Base-by-base conservation (phyloP, 2,797 vertebrate genomes). In the Eulemur coronatus region DNA sequence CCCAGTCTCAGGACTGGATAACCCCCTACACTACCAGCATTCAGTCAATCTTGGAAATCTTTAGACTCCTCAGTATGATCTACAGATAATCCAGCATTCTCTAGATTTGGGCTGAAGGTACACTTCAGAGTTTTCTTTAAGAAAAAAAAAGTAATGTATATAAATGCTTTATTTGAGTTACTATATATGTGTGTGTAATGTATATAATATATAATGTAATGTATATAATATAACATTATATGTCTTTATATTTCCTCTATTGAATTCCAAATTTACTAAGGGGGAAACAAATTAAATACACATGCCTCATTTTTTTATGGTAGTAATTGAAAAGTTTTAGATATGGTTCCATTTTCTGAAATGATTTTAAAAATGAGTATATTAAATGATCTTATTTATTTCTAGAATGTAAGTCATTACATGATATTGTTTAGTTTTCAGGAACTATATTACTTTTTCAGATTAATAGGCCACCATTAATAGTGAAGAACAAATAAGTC, bases 311-410 rank as follows among this genome's bases (percentile, higher is more conserved):
- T 52, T 85, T 59, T 91, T 88, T 80, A 88, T 84, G 57, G 33
- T 41, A 30, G n/a, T 65, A 55, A 91, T 78, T 90, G 67, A 82
- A 95, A 89, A 93, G 59, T 88, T 76, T 33, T 41, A 46, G 69
- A 30, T 78, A n/a, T 41, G 41, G 50, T 55, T 82, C 38, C 26
- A 84, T 79, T 84, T 96, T 92, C 38, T 76, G 73, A 50, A 92
- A 52, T 75, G 18, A 70, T 76, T 80, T 76, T 78, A 4, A 50
- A 96, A 95, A 80, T 86, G 38, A 94, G 15, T 46, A 55, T 30
- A 33, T 50, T 91, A 90, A 95, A 67, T 69, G 20, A 63, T 84
- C 43, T 78, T 84, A 55, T 33, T 57, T 75, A 50, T 90, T 81
- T 92, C 50, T 43, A 96, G 41, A 84, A 84, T 3, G 57, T 92